Evolutionary conservation across 2,113 vertebrate genomes (phyloP).

Genomic region (Myotis davidii): DNA sequence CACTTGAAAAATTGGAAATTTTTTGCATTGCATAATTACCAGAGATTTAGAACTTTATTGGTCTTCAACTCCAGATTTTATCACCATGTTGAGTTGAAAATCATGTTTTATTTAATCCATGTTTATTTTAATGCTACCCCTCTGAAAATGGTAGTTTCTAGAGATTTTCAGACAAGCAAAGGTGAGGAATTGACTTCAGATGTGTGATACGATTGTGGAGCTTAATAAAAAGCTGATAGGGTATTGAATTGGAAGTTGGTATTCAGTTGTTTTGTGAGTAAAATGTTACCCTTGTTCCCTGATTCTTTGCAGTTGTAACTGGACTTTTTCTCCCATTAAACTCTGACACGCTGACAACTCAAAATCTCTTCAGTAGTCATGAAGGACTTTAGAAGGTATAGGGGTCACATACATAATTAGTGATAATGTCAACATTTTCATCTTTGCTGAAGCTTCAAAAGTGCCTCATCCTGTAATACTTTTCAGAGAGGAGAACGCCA

Average conservation of each 20-base stretch:
- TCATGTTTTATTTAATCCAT: neutral
- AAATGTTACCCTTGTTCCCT: neutral
- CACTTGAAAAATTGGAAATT: constrained; percentile 8
- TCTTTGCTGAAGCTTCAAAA: constrained; percentile 23
- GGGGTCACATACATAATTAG: neutral
- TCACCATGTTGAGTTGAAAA: neutral
- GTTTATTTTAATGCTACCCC: neutral
- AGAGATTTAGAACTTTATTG: neutral
- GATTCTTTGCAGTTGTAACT: neutral
- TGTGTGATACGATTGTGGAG: neutral
- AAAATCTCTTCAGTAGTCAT: neutral
- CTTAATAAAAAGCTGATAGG: neutral
- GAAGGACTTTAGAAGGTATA: constrained; percentile 31
- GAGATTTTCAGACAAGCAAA: constrained; percentile 2
- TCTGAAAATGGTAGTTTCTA: constrained; percentile 6
- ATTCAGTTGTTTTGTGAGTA: neutral
- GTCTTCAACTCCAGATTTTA: neutral
- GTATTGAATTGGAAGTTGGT: neutral
- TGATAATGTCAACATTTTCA: neutral
- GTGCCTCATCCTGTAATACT: neutral
- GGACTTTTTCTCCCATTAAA: neutral
- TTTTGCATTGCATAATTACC: constrained; percentile 20
- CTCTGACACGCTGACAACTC: neutral
- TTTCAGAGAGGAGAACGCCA: neutral
- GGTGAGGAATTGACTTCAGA: neutral